Evolutionary conservation across 1,140 invertebrate species (phyloP).

Genomic region (Ditylenchus dipsaci): DNA sequence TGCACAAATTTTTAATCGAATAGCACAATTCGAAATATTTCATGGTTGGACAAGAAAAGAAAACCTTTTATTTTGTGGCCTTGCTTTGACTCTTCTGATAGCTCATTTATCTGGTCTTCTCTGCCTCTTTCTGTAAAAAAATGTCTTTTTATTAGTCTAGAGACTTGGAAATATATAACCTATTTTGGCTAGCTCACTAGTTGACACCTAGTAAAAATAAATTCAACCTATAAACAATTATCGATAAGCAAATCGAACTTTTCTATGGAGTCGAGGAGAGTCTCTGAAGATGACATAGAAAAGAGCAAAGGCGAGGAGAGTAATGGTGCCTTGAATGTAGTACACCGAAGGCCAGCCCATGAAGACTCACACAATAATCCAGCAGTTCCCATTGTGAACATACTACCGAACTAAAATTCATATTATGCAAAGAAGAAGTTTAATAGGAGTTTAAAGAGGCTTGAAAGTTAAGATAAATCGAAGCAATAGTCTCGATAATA

Average conservation of each 20-base stretch:
- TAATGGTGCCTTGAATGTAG: conserved; percentile 39
- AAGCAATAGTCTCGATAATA: too few species aligned
- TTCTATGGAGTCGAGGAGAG: conserved; percentile 19
- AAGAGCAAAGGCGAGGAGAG: conserved; percentile 26
- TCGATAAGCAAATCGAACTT: neutral
- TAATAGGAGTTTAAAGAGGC: too few species aligned
- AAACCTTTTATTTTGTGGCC: too few species aligned
- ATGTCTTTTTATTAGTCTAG: too few species aligned
- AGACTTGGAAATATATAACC: too few species aligned
- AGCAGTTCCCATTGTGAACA: conserved; percentile 39
- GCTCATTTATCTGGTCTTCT: too few species aligned
- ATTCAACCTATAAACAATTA: neutral
- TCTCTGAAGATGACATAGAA: conserved; percentile 44
- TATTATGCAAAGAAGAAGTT: too few species aligned
- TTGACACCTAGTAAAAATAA: neutral
- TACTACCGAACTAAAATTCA: conserved; percentile 32
- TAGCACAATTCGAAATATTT: too few species aligned
- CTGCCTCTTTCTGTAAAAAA: too few species aligned
- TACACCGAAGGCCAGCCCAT: conserved; percentile 43
- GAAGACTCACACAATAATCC: conserved; percentile 35
- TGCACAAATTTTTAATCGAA: too few species aligned
- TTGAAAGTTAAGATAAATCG: neutral
- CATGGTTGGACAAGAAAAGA: too few species aligned
- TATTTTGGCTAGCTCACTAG: neutral
- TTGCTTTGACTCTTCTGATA: too few species aligned